These are phyloP conservation scores for Hirundichthys speculiger DNA, from an alignment of 2,113 vertebrate species.

Conservation along the genomic window DNA sequence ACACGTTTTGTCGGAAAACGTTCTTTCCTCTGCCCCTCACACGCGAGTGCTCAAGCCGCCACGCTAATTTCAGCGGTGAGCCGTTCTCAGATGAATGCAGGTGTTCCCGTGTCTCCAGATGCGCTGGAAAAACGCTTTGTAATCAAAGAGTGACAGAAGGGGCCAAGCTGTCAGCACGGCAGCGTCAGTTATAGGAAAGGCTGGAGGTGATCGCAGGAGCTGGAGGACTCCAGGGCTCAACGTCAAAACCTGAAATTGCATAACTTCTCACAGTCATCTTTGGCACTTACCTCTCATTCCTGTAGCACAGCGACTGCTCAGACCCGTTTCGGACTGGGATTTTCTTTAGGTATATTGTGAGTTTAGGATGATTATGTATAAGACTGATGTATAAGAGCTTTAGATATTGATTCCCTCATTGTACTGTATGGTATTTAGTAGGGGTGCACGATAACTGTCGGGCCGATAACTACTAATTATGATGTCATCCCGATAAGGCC, in stretches of 20 bases:
- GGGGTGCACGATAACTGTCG: no score
- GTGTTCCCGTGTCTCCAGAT: conserved; percentile 42
- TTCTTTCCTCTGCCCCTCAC: conserved; percentile 20
- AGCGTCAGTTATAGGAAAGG: conserved; percentile 66
- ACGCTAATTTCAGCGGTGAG: conserved; percentile 25
- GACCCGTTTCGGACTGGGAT: no score
- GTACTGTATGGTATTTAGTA: no score
- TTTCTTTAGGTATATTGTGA: no score
- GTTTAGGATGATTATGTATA: no score
- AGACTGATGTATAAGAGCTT: no score
- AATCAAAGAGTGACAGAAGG: conserved; percentile 44
- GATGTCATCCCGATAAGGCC: no score
- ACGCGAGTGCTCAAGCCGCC: conserved; percentile 19
- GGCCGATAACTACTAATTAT: no score
- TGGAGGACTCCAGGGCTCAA: conserved; percentile 33
- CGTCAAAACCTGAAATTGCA: no score
- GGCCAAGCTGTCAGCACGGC: conserved; percentile 53
- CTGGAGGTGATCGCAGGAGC: conserved; percentile 38
- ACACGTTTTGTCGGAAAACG: conserved; percentile 25
- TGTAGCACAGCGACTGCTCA: conserved; percentile 2
- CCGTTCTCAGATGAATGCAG: conserved; percentile 29
- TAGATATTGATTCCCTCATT: no score
- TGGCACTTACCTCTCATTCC: conserved; percentile 12
- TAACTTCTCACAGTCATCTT: no score
- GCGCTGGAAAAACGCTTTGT: conserved; percentile 45